phyloP scores from a whole-genome alignment of 1,140 invertebrate genomes.

The Triops longicaudatus region DNA sequence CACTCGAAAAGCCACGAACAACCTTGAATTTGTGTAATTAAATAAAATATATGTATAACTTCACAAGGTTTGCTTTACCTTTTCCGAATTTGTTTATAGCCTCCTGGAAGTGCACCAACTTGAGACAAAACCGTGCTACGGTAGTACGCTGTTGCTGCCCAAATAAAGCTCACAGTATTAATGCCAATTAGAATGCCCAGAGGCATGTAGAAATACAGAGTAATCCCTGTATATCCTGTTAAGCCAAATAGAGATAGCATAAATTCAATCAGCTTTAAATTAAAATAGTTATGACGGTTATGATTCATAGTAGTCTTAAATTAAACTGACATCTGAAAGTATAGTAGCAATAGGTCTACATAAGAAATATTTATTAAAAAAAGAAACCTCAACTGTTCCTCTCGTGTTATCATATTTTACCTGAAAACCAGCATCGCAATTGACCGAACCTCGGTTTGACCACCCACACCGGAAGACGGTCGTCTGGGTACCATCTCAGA shows the following conservation, averaged over 20 bases:
- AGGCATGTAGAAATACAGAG: background rate
- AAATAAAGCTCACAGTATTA: background rate
- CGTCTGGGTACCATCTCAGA: constrained; percentile 46
- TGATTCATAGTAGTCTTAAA: too few species aligned
- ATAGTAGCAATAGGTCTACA: too few species aligned
- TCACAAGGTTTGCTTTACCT: background rate
- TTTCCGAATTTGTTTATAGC: background rate
- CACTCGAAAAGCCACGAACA: constrained; percentile 56
- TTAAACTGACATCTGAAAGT: too few species aligned
- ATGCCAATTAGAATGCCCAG: background rate
- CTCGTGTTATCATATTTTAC: constrained; percentile 35
- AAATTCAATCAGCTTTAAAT: too few species aligned
- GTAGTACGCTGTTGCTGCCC: background rate
- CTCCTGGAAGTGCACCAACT: too few species aligned
- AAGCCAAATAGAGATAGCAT: background rate
- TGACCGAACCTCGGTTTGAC: constrained; percentile 49
- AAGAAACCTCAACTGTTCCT: background rate
- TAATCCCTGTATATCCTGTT: background rate
- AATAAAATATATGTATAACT: constrained; percentile 21
- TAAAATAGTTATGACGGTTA: too few species aligned
- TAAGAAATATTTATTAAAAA: background rate
- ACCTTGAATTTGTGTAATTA: constrained; percentile 40
- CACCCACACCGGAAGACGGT: constrained; percentile 47
- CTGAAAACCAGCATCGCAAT: constrained; percentile 51
- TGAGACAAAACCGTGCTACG: background rate